Evolutionary conservation across 2,888 invertebrate genomes (phyloP).

Genomic region (Coremacera marginata): DNA sequence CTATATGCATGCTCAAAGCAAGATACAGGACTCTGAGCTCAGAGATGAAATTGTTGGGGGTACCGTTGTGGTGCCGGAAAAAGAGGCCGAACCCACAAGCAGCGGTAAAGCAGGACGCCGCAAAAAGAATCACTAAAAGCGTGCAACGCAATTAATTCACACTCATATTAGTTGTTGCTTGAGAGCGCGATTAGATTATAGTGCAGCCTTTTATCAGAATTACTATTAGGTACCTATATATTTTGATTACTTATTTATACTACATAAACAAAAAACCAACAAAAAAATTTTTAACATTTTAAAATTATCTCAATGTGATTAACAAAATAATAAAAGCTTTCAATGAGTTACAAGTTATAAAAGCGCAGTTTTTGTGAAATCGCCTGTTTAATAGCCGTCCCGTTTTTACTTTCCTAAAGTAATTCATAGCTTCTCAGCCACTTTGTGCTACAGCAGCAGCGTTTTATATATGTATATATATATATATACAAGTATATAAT

Average conservation of each 20-base stretch:
- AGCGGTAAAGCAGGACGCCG: constrained; percentile 57
- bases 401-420: background rate
- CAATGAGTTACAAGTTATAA: background rate
- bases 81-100: constrained; percentile 51
- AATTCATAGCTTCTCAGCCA: background rate
- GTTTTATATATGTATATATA: too few relatives aligned
- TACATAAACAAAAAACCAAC: background rate
- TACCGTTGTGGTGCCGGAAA: constrained; percentile 63
- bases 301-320: constrained; percentile 14
- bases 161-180: background rate
- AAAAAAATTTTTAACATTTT: background rate
- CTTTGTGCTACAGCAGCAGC: background rate
- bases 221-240: background rate
- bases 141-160: too few relatives aligned
- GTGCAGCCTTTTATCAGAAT: constrained; percentile 9
- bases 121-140: constrained; percentile 59
- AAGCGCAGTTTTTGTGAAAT: background rate
- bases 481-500: too few relatives aligned
- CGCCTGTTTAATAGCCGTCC: background rate
- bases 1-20: constrained; percentile 87
- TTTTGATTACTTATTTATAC: constrained; percentile 1
- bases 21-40: constrained; percentile 66
- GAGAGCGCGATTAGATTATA: background rate
- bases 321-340: constrained; percentile 28
- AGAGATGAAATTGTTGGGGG: constrained; percentile 64